These are phyloP conservation scores for Diceros bicornis DNA, from an alignment of 2,797 vertebrate genomes.

Conservation along the genomic window DNA sequence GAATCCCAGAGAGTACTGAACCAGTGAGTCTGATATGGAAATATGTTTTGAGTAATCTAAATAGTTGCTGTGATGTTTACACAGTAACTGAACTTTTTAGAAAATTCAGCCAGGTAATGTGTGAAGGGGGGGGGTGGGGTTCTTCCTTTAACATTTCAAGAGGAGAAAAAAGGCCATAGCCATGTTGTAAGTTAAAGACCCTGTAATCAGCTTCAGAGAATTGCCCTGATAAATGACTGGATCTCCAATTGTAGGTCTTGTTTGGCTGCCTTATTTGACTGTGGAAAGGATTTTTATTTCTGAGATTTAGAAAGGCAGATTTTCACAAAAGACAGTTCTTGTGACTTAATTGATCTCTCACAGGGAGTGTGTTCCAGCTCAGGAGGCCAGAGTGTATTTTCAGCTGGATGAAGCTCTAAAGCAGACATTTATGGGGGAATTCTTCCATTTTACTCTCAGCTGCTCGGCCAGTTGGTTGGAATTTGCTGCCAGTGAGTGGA, in stretches of 20 bases:
- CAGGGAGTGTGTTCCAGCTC: neutral
- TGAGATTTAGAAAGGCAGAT: slow-evolving; percentile 5
- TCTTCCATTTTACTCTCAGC: slow-evolving; percentile 48
- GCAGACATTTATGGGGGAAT: slow-evolving; percentile 53
- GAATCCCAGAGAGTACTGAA: neutral
- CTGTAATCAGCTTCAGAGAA: neutral
- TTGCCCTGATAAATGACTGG: neutral
- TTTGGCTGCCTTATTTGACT: neutral
- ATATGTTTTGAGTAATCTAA: slow-evolving; percentile 39
- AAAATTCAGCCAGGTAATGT: slow-evolving; percentile 12
- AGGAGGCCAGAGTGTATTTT: neutral
- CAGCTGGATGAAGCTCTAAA: neutral
- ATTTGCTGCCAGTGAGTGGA: slow-evolving; percentile 36
- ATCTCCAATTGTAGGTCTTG: slow-evolving; percentile 16
- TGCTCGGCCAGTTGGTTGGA: slow-evolving; percentile 55
- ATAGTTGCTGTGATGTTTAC: neutral
- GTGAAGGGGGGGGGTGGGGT: neutral
- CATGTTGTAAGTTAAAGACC: neutral
- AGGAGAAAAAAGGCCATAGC: neutral
- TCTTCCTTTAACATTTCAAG: neutral
- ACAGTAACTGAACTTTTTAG: neutral
- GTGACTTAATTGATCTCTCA: slow-evolving; percentile 40
- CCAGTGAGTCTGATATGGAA: neutral
- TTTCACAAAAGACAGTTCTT: slow-evolving; percentile 54
- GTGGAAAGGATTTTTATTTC: slow-evolving; percentile 51